phyloP scores from a whole-genome alignment of 1,140 invertebrate species.

The Pseudomyrmex sp. region DNA sequence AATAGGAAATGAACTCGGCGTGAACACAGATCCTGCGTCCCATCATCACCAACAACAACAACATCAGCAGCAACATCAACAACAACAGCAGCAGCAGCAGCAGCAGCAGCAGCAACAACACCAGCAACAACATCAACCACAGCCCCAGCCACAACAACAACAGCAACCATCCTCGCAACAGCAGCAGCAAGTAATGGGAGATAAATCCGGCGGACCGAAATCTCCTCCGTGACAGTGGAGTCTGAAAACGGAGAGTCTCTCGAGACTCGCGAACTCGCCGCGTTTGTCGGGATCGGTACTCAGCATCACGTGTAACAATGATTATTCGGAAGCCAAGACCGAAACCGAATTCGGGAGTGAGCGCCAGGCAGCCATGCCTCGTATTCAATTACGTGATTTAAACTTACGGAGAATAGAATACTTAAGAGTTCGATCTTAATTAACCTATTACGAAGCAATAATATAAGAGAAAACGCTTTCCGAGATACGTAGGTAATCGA shows the following conservation, averaged over 20 bases:
- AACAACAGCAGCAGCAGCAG: constrained; percentile 79
- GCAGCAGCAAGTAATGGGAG: constrained; percentile 83
- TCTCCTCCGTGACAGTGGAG: constrained; percentile 85
- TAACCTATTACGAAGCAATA: constrained; percentile 27
- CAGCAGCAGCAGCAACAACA: constrained; percentile 72
- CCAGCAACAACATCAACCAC: constrained; percentile 70
- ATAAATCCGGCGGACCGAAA: constrained; percentile 83
- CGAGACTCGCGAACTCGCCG: constrained; percentile 65
- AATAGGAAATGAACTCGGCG: constrained; percentile 80
- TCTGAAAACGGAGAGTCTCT: constrained; percentile 69
- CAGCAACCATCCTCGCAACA: constrained; percentile 75
- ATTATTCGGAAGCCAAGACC: constrained; percentile 40
- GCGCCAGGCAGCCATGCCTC: constrained; percentile 64
- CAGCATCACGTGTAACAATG: constrained; percentile 57
- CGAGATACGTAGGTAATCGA: constrained; percentile 3
- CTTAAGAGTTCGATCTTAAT: constrained; percentile 73
- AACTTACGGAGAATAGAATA: constrained; percentile 71
- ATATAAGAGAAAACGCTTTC: constrained; percentile 28
- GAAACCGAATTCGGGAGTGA: constrained; percentile 57
- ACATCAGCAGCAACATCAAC: constrained; percentile 67
- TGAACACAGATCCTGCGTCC: constrained; percentile 76
- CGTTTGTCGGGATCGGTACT: constrained; percentile 68
- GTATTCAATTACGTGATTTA: constrained; percentile 70
- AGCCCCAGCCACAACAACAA: constrained; percentile 71
- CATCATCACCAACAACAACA: constrained; percentile 79